Percentiles rank a stretch among this genome's conserved stretches.
phyloP scores from a whole-genome alignment of 2,888 invertebrate genomes.

The Cephus runcator region DNA sequence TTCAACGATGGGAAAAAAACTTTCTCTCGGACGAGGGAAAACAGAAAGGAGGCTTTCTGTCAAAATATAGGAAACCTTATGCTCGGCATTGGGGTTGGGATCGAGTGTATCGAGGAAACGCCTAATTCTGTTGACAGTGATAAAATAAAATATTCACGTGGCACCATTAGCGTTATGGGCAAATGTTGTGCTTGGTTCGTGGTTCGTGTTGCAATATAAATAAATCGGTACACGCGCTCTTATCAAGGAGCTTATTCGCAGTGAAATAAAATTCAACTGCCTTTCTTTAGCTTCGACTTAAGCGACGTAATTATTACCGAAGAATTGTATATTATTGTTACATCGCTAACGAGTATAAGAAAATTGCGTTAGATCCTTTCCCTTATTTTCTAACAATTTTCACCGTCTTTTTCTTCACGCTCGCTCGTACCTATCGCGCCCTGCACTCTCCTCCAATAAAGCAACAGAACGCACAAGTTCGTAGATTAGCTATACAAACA shows the following conservation, averaged over 20 bases:
- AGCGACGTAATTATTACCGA: background rate
- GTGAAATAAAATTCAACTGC: background rate
- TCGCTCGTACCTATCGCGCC: background rate
- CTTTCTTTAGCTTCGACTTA: background rate
- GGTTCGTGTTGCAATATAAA: background rate
- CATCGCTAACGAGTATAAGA: background rate
- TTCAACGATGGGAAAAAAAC: background rate
- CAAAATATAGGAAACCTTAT: background rate
- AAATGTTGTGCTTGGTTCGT: background rate
- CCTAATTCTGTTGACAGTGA: background rate
- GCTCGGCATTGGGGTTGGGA: background rate
- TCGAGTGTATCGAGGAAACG: background rate
- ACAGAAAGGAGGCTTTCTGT: background rate
- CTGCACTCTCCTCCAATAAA: background rate
- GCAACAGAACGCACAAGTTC: background rate
- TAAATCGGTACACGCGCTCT: background rate
- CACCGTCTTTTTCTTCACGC: background rate
- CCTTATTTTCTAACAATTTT: background rate
- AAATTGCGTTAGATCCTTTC: background rate
- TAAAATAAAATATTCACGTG: background rate
- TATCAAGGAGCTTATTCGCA: background rate
- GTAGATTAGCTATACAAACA: background rate
- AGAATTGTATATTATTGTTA: background rate
- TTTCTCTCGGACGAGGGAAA: background rate
- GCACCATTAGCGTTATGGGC: background rate